These are phyloP conservation scores for Caretta caretta DNA, from an alignment of 2,113 vertebrate genomes.

Conservation along the genomic window DNA sequence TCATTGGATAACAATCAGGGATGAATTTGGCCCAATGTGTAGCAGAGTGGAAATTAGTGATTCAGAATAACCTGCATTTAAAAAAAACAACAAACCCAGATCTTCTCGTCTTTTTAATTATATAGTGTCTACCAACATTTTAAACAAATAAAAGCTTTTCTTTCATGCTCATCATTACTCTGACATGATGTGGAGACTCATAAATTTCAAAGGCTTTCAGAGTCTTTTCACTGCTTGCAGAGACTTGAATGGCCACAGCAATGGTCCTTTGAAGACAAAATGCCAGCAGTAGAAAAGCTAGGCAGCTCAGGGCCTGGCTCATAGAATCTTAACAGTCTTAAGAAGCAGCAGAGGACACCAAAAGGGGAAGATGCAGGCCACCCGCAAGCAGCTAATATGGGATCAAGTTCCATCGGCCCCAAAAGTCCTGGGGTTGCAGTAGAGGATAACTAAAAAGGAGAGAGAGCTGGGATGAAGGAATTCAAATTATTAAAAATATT, in stretches of 20 bases:
- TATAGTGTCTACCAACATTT: neutral
- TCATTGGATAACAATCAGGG: neutral
- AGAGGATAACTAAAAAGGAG: neutral
- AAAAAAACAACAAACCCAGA: neutral
- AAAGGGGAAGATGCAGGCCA: slow-evolving; percentile 9
- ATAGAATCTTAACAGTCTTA: neutral
- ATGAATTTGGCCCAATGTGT: neutral
- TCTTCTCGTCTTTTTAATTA: slow-evolving; percentile 21
- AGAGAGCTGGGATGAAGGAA: neutral
- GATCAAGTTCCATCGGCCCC: slow-evolving; percentile 10
- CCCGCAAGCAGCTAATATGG: neutral
- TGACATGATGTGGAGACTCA: neutral
- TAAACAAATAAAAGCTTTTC: neutral
- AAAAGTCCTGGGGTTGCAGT: neutral
- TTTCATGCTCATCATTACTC: neutral
- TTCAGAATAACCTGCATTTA: neutral
- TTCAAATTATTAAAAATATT: slow-evolving; percentile 39
- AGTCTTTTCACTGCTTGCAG: neutral
- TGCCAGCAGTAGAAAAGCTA: neutral
- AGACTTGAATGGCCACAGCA: neutral
- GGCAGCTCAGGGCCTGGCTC: neutral
- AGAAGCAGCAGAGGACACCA: neutral
- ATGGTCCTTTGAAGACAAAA: slow-evolving; percentile 29
- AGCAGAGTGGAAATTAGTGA: neutral
- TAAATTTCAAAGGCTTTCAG: slow-evolving; percentile 27